phyloP scores from a whole-genome alignment of 2,797 vertebrate species.

The Bufotes viridis region DNA sequence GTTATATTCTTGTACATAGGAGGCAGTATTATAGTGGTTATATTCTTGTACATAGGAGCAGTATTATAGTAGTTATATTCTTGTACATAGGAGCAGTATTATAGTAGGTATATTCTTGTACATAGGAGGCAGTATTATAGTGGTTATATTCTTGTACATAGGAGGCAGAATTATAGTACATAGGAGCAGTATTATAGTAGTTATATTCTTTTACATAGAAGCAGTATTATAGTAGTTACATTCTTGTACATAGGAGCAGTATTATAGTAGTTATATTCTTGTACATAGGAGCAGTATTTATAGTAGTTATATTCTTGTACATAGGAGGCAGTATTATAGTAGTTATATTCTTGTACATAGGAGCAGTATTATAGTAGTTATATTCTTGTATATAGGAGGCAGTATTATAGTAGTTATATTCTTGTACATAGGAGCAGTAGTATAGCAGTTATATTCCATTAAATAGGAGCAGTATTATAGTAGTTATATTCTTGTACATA shows the following conservation, averaged over 20 bases:
- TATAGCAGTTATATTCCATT: slow-evolving; percentile 2
- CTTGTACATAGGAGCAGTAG: background rate
- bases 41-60: too few relatives aligned
- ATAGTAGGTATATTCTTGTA: too few relatives aligned
- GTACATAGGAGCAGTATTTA: too few relatives aligned
- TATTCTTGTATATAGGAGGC: background rate
- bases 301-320: background rate
- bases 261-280: too few relatives aligned
- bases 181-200: too few relatives aligned
- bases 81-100: too few relatives aligned
- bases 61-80: too few relatives aligned
- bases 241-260: too few relatives aligned
- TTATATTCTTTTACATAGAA: too few relatives aligned
- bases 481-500: slow-evolving; percentile 6
- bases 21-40: too few relatives aligned
- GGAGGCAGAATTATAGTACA: background rate
- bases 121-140: too few relatives aligned
- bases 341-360: background rate
- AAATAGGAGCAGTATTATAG: slow-evolving; percentile 1
- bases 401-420: background rate
- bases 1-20: background rate
- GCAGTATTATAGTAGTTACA: too few relatives aligned
- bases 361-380: slow-evolving; percentile 4
- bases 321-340: slow-evolving; percentile 10
- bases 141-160: background rate